A percentile compares a stretch with the other conserved stretches of the same genome.
These are phyloP conservation scores for Syngnathoides biaculeatus DNA, from an alignment of 2,113 vertebrate genomes.

Conservation along the genomic window DNA sequence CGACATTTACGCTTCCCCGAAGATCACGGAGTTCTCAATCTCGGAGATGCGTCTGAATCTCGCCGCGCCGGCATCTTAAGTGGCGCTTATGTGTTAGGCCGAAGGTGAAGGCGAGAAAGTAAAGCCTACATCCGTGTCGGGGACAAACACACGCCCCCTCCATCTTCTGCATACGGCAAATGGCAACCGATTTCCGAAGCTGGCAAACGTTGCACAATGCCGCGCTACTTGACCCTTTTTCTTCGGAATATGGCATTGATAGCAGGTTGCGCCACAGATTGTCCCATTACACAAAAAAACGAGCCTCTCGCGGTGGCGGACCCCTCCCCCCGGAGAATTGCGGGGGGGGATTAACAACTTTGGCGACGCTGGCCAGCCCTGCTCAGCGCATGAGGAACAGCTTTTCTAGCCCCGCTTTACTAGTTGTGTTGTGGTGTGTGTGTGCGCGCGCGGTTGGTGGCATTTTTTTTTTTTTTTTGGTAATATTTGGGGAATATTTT, in stretches of 20 bases:
- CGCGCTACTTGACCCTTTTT: background rate
- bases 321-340: slow-evolving; percentile 47
- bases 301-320: slow-evolving; percentile 17
- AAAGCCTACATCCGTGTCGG: no score
- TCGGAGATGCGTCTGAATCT: no score
- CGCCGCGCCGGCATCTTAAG: no score
- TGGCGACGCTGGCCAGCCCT: slow-evolving; percentile 52
- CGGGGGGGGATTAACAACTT: slow-evolving; percentile 61
- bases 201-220: no score
- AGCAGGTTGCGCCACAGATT: slow-evolving; percentile 1
- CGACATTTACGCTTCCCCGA: no score
- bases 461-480: background rate
- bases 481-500: no score
- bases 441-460: slow-evolving; percentile 18
- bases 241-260: background rate
- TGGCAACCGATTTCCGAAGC: background rate
- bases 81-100: no score
- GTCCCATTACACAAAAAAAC: background rate
- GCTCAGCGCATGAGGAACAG: slow-evolving; percentile 61
- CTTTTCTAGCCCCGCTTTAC: slow-evolving; percentile 50
- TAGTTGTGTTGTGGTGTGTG: slow-evolving; percentile 15
- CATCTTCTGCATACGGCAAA: no score
- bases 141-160: no score
- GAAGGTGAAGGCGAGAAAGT: no score
- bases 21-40: no score